Conservation (phyloP, 30 jellyfish, hydroid and myxozoan species). For the Pseudorhiza aurosa region DNA sequence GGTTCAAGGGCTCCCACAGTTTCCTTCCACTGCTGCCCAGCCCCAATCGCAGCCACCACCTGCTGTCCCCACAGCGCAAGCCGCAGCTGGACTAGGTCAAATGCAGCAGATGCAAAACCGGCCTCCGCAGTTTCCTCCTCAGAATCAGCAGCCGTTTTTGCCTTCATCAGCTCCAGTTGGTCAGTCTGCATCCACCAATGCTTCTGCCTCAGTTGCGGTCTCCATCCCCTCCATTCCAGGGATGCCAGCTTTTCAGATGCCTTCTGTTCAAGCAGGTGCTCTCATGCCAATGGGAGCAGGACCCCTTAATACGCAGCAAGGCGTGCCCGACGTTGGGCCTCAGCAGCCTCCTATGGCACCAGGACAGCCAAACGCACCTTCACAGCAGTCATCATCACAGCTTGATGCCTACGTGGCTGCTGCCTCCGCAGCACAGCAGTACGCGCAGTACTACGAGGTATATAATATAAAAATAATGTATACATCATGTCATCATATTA, state of each 20-base stretch:
- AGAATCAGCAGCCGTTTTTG: neutral
- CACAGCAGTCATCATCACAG: constrained; percentile 19
- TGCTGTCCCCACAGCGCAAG: neutral
- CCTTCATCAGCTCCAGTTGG: constrained; percentile 29
- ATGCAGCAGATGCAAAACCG: neutral
- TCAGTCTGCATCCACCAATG: constrained; percentile 3
- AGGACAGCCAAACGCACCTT: constrained; percentile 1
- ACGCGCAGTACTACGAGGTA: constrained; percentile 76
- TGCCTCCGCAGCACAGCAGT: constrained; percentile 80
- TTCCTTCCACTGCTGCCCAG: neutral
- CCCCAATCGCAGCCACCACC: neutral
- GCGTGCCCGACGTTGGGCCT: neutral
- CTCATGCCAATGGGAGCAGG: constrained; percentile 18
- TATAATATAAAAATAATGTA: too few species aligned
- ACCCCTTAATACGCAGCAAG: constrained; percentile 13
- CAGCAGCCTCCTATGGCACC: constrained; percentile 10
- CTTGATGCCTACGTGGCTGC: constrained; percentile 63
- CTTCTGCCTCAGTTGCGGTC: constrained; percentile 7
- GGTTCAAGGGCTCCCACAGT: constrained; percentile 10
- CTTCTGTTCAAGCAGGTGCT: constrained; percentile 2
- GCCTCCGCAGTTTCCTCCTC: constrained; percentile 21
- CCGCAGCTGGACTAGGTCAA: neutral
- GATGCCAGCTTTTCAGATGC: constrained; percentile 39
- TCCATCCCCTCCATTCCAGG: constrained; percentile 47
- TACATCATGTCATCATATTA: too few species aligned